phyloP scores from a whole-genome alignment of 1,140 invertebrate genomes.

The Drosophila melanica region DNA sequence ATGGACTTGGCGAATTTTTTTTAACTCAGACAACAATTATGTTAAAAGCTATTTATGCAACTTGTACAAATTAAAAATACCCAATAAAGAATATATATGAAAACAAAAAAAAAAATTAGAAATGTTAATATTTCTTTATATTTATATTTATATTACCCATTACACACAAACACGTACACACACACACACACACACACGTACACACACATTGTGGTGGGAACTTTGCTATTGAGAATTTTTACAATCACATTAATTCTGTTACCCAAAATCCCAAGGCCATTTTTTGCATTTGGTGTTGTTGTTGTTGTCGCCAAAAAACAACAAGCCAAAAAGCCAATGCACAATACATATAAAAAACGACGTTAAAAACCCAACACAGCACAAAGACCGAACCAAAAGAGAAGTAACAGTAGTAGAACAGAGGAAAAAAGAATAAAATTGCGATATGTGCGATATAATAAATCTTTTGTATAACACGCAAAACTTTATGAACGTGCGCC shows the following conservation, averaged over 20 bases:
- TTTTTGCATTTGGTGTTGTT: conserved; percentile 45
- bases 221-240: conserved; percentile 68
- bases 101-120: too few species aligned
- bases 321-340: conserved; percentile 60
- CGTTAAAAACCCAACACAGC: conserved; percentile 64
- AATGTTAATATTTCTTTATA: too few species aligned
- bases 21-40: too few species aligned
- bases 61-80: too few species aligned
- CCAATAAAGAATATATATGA: too few species aligned
- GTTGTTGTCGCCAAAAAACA: conserved; percentile 28
- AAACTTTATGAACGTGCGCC: conserved; percentile 77
- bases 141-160: conserved; percentile 40
- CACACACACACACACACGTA: too few species aligned
- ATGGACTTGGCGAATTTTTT: too few species aligned
- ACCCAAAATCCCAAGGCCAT: conserved; percentile 72
- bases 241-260: conserved; percentile 72
- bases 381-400: conserved; percentile 16
- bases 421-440: conserved; percentile 53
- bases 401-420: conserved; percentile 35
- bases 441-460: conserved; percentile 78
- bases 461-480: conserved; percentile 78
- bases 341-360: conserved; percentile 53
- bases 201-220: conserved; percentile 45
- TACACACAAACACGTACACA: conserved; percentile 30
- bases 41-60: too few species aligned